Evolutionary conservation across 2,888 invertebrate species (phyloP).

Genomic region (Cerastis rubricosa): DNA sequence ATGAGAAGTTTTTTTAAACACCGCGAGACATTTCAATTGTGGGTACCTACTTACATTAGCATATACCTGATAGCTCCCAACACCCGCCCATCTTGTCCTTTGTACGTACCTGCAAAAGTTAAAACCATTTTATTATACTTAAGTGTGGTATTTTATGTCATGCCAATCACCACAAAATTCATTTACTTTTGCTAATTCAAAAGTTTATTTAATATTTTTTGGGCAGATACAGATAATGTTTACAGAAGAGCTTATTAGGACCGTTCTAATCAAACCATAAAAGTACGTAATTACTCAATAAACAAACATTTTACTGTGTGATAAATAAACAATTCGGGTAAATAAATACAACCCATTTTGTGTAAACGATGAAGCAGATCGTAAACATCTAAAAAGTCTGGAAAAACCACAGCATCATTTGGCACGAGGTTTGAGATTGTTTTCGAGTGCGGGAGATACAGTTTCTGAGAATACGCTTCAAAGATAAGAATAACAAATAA

Average conservation of each 20-base stretch:
- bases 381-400: conserved; percentile 42
- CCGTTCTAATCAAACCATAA: conserved; percentile 11
- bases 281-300: conserved; percentile 19
- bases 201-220: not conserved
- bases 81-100: conserved; percentile 36
- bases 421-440: conserved; percentile 40
- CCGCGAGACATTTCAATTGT: conserved; percentile 76
- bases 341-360: conserved; percentile 29
- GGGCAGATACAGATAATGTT: not conserved
- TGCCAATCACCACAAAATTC: not conserved
- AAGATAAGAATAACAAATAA: conserved; percentile 45
- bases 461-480: conserved; percentile 41
- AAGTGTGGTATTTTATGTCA: conserved; percentile 1
- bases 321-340: conserved; percentile 33
- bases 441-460: conserved; percentile 45
- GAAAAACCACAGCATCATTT: conserved; percentile 48
- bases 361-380: conserved; percentile 29
- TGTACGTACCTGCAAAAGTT: conserved; percentile 75
- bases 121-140: conserved; percentile 64
- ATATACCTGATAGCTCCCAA: conserved; percentile 49
- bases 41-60: conserved; percentile 70
- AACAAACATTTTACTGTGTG: conserved; percentile 16
- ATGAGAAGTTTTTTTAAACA: conserved; percentile 84
- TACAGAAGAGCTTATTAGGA: not conserved
- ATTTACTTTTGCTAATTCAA: not conserved